Base-by-base conservation (phyloP, 2,797 vertebrate species). In the Xiphophorus birchmanni region DNA sequence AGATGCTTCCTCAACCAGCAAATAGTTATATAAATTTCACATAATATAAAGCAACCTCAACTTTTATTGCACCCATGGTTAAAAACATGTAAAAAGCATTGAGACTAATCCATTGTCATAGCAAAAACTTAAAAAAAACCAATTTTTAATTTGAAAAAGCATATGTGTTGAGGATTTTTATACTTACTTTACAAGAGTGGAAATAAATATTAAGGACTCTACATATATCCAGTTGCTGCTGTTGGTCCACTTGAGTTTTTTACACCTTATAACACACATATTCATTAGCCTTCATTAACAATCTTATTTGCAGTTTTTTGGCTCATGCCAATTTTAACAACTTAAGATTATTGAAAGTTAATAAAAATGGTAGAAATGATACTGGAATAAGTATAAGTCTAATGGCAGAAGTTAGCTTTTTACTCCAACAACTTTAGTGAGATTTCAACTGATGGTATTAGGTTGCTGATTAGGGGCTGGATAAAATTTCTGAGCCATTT, bases 401-500 rank as follows among this genome's bases (percentile, higher is more conserved):
- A 58, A 60, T 47, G 2, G 7, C 35, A 44, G 54, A 67, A 67
- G 40, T 67, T 37, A 54, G 50, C 44, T 5, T 65, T 40, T 23
- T 45, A 2, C 47, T 32, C 73, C 7, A 40, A n/a, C 52, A 45
- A 69, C 78, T 23, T 77, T 80, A 37, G 5, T 5, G 44, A 56
- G 18, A 52, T 77, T 84, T 80, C 44, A 44, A 44, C 29, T 74
- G 78, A 80, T 52, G 29, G 21, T 23, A 40, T 67, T 67, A 67
- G 35, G 63, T 67, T 67, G 13, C 52, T 72, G 58, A 45, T 42
- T 40, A 75, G 13, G 63, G 63, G 63, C 18, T 67, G 63, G 35
- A 67, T 40, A 67, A 40, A 23, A 67, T 67, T 23, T 40, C 71
- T 54, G 45, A 52, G 58, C 47, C 50, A 37, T 67, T 80, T 67